Evolutionary conservation across 2,113 vertebrate species (phyloP).

Genomic region (Psephotus haematonotus): DNA sequence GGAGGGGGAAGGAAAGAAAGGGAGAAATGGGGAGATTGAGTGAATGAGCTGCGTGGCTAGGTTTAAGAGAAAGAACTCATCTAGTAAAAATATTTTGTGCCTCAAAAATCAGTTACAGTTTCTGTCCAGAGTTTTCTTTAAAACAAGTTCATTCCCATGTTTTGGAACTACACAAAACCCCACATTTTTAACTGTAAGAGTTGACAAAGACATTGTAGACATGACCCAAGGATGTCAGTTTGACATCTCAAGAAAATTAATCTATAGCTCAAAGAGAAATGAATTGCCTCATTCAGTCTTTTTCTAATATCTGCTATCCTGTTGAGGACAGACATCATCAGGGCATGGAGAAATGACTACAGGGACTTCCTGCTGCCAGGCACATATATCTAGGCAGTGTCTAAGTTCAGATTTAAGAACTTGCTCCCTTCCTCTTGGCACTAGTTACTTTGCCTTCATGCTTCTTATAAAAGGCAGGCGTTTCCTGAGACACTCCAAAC

Average conservation of each 20-base stretch:
- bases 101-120: neutral
- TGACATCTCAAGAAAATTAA: neutral
- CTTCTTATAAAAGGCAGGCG: neutral
- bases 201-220: neutral
- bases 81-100: neutral
- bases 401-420: neutral
- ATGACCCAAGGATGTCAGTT: neutral
- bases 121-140: neutral
- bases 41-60: too few relatives aligned
- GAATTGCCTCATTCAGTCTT: neutral
- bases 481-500: neutral
- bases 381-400: neutral
- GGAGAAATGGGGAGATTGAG: too few relatives aligned
- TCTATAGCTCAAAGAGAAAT: neutral
- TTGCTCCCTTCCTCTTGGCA: neutral
- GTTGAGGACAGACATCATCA: neutral
- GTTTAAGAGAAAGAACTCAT: neutral
- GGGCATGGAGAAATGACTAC: neutral
- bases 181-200: neutral
- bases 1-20: too few relatives aligned
- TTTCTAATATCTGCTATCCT: neutral
- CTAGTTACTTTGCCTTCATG: neutral
- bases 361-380: neutral
- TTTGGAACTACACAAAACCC: neutral
- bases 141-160: neutral